Evolutionary conservation across 2,888 invertebrate genomes (phyloP).

Genomic region (Nematopogon swammerdamellus): DNA sequence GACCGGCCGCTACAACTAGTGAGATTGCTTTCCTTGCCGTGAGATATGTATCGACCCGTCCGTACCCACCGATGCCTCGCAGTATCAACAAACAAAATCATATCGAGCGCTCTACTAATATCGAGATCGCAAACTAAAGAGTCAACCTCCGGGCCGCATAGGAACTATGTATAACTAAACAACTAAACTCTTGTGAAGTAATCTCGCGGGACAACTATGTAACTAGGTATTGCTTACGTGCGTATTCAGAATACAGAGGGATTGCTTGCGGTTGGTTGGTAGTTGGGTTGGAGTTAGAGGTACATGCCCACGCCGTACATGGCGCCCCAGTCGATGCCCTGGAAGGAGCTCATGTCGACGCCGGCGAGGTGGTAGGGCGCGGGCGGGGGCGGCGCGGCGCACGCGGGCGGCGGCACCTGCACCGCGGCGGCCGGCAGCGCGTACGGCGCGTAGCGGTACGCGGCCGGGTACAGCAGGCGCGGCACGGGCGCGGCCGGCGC

Average conservation of each 20-base stretch:
- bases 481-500: slow-evolving; percentile 37
- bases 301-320: slow-evolving; percentile 94
- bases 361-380: slow-evolving; percentile 80
- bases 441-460: slow-evolving; percentile 51
- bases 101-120: too few species aligned
- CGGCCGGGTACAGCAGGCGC: slow-evolving; percentile 20
- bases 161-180: neutral
- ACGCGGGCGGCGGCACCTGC: slow-evolving; percentile 54
- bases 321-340: slow-evolving; percentile 87
- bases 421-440: slow-evolving; percentile 42
- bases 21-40: neutral
- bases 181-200: neutral
- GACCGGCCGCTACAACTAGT: neutral
- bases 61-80: too few species aligned
- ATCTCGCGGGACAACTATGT: neutral
- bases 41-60: neutral
- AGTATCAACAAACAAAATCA: too few species aligned
- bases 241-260: neutral
- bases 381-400: slow-evolving; percentile 60
- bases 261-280: neutral
- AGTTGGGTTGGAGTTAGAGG: slow-evolving; percentile 54
- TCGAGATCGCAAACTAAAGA: too few species aligned
- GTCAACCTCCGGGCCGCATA: too few species aligned
- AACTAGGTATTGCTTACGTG: too few species aligned
- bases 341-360: slow-evolving; percentile 90